phyloP scores from a whole-genome alignment of 1,140 invertebrate species.

The Glomeris maerens region DNA sequence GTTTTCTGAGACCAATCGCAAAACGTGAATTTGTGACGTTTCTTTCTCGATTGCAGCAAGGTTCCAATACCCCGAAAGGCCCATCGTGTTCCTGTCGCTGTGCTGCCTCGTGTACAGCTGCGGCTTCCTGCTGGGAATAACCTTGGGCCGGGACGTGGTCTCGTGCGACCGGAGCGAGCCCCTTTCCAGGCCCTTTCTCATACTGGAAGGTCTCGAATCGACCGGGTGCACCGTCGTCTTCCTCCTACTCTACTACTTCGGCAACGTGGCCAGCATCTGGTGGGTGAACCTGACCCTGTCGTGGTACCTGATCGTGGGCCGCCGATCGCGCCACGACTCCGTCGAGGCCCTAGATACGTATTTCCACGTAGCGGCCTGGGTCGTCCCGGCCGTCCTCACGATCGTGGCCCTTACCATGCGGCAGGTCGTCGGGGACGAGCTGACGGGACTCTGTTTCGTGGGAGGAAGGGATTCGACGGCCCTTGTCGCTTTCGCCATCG shows the following conservation, averaged over 20 bases:
- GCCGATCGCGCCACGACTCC: slow-evolving; percentile 31
- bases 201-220: slow-evolving; percentile 20
- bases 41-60: too few relatives aligned
- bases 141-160: slow-evolving; percentile 16
- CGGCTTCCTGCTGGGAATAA: slow-evolving; percentile 9
- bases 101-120: slow-evolving; percentile 29
- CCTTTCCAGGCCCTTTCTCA: slow-evolving; percentile 13
- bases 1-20: too few relatives aligned
- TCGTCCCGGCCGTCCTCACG: slow-evolving; percentile 22
- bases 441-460: slow-evolving; percentile 40
- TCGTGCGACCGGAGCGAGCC: slow-evolving; percentile 16
- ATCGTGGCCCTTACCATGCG: slow-evolving; percentile 26
- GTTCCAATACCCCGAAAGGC: slow-evolving; percentile 32
- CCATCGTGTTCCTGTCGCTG: slow-evolving; percentile 31
- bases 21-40: too few relatives aligned
- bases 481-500: slow-evolving; percentile 36
- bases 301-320: slow-evolving; percentile 31
- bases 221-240: slow-evolving; percentile 23
- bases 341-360: slow-evolving; percentile 34
- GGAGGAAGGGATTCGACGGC: slow-evolving; percentile 33
- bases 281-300: slow-evolving; percentile 27
- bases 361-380: slow-evolving; percentile 30
- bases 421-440: slow-evolving; percentile 35
- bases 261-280: slow-evolving; percentile 30
- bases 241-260: slow-evolving; percentile 20